phyloP scores from a whole-genome alignment of 2,888 invertebrate genomes.

The Mylabris sibirica region DNA sequence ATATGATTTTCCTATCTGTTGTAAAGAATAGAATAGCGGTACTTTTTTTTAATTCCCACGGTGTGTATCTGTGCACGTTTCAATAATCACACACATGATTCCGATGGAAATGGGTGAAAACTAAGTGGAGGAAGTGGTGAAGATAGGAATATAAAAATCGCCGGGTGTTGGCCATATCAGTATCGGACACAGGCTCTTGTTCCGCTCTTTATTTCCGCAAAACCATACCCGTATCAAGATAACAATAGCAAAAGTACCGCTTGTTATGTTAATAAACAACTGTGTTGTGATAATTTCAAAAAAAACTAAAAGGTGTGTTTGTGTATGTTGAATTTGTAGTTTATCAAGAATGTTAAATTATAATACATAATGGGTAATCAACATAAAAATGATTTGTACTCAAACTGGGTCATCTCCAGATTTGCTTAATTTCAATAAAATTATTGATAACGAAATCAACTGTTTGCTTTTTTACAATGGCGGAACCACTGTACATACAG shows the following conservation, averaged over 20 bases:
- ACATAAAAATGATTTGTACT: neutral
- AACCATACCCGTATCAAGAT: slow-evolving; percentile 43
- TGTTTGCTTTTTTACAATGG: too few relatives aligned
- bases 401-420: neutral
- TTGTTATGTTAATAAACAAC: slow-evolving; percentile 33
- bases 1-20: neutral
- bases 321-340: neutral
- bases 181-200: slow-evolving; percentile 40
- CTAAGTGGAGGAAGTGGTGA: slow-evolving; percentile 47
- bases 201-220: slow-evolving; percentile 46
- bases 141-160: slow-evolving; percentile 47
- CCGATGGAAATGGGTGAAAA: slow-evolving; percentile 30
- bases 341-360: too few relatives aligned
- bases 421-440: neutral
- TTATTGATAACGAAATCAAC: neutral
- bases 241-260: slow-evolving; percentile 34
- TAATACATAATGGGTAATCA: neutral
- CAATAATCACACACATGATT: slow-evolving; percentile 30
- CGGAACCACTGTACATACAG: too few relatives aligned
- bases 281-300: slow-evolving; percentile 24
- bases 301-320: slow-evolving; percentile 5
- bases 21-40: neutral
- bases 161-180: slow-evolving; percentile 40
- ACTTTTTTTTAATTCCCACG: slow-evolving; percentile 35
- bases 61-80: slow-evolving; percentile 28